Evolutionary conservation across 2,888 invertebrate species (phyloP).

Genomic region (Epinotia demarniana): DNA sequence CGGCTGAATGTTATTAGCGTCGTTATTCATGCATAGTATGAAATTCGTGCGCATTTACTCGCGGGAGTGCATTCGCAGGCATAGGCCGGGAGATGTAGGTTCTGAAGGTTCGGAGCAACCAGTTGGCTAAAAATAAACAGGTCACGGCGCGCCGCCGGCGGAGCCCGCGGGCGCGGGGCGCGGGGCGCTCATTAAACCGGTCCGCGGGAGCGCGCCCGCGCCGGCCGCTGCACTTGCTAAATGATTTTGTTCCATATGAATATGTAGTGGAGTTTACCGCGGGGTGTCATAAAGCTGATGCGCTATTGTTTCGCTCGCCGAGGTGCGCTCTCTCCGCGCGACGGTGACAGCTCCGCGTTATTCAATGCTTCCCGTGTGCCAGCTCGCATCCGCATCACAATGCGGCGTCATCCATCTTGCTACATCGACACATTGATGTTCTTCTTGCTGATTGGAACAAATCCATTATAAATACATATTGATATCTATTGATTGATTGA

Average conservation of each 20-base stretch:
- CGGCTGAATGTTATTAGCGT: constrained; percentile 31
- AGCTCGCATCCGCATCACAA: background rate
- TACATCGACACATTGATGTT: constrained; percentile 33
- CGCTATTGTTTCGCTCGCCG: constrained; percentile 40
- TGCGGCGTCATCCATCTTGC: constrained; percentile 31
- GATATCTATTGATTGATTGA: constrained; percentile 42
- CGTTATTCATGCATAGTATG: constrained; percentile 30
- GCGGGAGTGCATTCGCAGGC: constrained; percentile 33
- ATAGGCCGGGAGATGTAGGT: constrained; percentile 35
- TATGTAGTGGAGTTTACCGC: constrained; percentile 34
- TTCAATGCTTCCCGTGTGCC: background rate
- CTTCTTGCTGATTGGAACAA: constrained; percentile 41
- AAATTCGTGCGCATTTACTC: constrained; percentile 27
- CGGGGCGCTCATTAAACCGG: constrained; percentile 41
- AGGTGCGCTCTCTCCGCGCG: constrained; percentile 4
- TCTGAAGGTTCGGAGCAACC: constrained; percentile 41
- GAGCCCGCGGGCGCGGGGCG: constrained; percentile 19
- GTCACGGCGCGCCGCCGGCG: constrained; percentile 42
- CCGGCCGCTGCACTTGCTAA: constrained; percentile 39
- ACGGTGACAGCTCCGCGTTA: background rate
- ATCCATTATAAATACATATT: constrained; percentile 41
- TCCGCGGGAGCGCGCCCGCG: constrained; percentile 38
- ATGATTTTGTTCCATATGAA: constrained; percentile 44
- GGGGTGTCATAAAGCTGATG: constrained; percentile 43
- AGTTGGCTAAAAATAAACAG: constrained; percentile 48